A percentile compares a stretch with the other conserved stretches of the same genome.
Conservation (phyloP, 2,797 vertebrate genomes). For the Euthynnus affinis region DNA sequence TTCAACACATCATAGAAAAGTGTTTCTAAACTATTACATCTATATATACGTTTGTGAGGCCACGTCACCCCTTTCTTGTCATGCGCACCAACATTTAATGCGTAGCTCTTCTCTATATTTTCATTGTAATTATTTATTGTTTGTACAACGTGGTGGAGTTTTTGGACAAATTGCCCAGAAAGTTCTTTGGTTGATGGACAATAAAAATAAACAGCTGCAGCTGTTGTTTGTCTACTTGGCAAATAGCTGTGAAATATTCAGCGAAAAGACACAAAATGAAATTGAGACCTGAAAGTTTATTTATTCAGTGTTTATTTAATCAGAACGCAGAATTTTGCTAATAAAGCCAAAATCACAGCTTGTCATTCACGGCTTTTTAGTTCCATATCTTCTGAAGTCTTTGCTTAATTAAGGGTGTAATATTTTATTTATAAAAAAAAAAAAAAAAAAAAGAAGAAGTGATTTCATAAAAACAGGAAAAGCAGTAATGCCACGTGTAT, state of each 20-base stretch:
- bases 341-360: slow-evolving; percentile 13
- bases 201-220: slow-evolving; percentile 54
- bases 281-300: slow-evolving; percentile 24
- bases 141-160: background rate
- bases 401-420: background rate
- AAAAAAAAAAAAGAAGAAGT: too few relatives aligned
- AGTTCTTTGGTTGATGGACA: slow-evolving; percentile 40
- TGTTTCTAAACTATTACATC: background rate
- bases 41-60: background rate
- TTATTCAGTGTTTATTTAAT: slow-evolving; percentile 44
- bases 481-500: too few relatives aligned
- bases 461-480: background rate
- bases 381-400: background rate
- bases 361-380: background rate
- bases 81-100: background rate
- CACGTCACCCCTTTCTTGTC: background rate
- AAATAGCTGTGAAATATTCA: slow-evolving; percentile 32
- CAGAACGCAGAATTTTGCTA: slow-evolving; percentile 13
- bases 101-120: background rate
- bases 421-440: background rate
- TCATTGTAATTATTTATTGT: slow-evolving; percentile 8
- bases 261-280: slow-evolving; percentile 26
- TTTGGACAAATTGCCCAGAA: slow-evolving; percentile 29
- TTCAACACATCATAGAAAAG: background rate
- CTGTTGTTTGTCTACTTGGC: slow-evolving; percentile 60